Base-by-base conservation (phyloP, 2,797 vertebrate species). In the Phoxinus dragarum region DNA sequence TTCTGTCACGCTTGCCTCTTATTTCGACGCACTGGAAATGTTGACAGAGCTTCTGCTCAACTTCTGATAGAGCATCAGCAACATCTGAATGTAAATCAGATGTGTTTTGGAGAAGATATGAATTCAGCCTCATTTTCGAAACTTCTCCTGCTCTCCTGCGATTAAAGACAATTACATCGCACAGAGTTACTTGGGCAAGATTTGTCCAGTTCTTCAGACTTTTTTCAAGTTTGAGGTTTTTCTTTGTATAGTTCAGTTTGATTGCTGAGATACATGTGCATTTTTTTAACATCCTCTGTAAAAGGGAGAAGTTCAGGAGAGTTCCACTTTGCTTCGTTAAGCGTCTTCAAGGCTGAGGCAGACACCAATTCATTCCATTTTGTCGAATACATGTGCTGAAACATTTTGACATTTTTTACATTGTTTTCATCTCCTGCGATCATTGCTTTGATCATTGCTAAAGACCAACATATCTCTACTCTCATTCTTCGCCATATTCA, bases 231-330 rank as follows among this genome's bases (percentile, higher is more conserved):
- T 66, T 74, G 6, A 66, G n/a, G n/a, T 2, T 74, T 75, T 49
- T 66, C 27, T 83, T 66, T 6, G 56, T 34, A 34, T 1, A 74
- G 14, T 49, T 52, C 5, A 27, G 23, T 74, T 47, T 74, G 27
- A 17, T 47, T 21, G 42, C 59, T 7, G 9, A 83, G 40, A 68
- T 84, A 3, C 12, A 84, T 17, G 31, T 76, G 72, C 82, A 77
- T 61, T 34, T 82, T 74, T 49, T 84, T n/a, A 21, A 84, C 40
- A 76, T 66, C 82, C 59, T 84, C 56, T 5, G 61, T 76, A 54
- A 84, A 84, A 47, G 40, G 44, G 17, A 84, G 40, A 16, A 84
- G 59, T 27, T 84, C 72, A 6, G 82, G 59, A 23, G 54, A 34
- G 59, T 76, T 84, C 72, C 31, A 76, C 3, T 84, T 84, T 1